Conservation (phyloP, 1,140 invertebrate genomes). For the Hylaeus volcanicus region DNA sequence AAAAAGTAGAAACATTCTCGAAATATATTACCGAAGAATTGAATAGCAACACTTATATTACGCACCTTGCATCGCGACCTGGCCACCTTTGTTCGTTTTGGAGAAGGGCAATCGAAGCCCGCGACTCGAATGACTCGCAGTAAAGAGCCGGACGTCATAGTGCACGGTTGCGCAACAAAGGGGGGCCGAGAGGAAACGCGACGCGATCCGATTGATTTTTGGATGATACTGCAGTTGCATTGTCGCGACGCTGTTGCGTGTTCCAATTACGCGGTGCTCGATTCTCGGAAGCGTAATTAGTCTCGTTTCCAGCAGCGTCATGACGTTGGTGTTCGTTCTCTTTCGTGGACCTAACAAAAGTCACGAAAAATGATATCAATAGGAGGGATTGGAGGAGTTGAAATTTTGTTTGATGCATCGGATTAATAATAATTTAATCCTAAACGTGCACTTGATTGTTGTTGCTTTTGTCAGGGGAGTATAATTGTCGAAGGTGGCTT, state of each 20-base stretch:
- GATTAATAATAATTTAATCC: too few relatives aligned
- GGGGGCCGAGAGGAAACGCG: conserved; percentile 7
- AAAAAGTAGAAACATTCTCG: too few relatives aligned
- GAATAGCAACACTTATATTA: too few relatives aligned
- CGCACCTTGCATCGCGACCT: neutral
- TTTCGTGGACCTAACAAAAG: neutral
- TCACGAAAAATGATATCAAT: neutral
- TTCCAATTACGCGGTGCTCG: conserved; percentile 24
- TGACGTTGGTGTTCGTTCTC: neutral
- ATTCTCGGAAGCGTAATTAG: conserved; percentile 29
- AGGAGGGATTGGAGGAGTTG: too few relatives aligned
- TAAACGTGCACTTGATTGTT: too few relatives aligned
- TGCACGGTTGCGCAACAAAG: conserved; percentile 25
- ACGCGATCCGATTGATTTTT: conserved; percentile 31
- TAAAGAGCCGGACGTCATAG: conserved; percentile 8
- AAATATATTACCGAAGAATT: too few relatives aligned
- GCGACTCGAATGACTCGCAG: conserved; percentile 28
- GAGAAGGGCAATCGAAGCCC: conserved; percentile 24
- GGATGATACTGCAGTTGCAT: conserved; percentile 30
- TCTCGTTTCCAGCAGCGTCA: neutral
- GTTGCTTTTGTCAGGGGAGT: too few relatives aligned
- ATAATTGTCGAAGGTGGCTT: too few relatives aligned
- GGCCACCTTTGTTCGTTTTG: conserved; percentile 22
- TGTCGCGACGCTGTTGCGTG: conserved; percentile 15
- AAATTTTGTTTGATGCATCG: too few relatives aligned